phyloP scores from a whole-genome alignment of 2,888 invertebrate genomes.

The Zonitis immaculata region DNA sequence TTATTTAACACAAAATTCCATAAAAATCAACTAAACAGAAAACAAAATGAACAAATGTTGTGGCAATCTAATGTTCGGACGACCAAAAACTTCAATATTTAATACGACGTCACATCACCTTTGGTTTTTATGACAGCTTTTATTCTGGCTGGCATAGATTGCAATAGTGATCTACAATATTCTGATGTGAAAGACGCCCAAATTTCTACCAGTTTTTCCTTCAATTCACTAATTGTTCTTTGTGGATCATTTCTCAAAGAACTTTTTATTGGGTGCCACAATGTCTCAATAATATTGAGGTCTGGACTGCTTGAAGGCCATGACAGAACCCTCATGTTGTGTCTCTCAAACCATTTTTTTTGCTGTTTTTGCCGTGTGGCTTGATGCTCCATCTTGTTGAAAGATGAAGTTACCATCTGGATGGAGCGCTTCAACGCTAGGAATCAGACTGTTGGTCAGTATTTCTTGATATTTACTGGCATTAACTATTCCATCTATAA shows the following conservation, averaged over 20 bases:
- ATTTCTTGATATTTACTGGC: conserved; percentile 8
- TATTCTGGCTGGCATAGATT: background rate
- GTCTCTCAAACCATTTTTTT: background rate
- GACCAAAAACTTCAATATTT: too few species aligned
- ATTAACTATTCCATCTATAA: conserved; percentile 9
- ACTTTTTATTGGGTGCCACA: background rate
- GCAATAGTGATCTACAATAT: background rate
- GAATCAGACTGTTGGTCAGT: conserved; percentile 4
- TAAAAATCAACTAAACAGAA: too few species aligned
- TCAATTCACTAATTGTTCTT: background rate
- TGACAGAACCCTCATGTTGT: background rate
- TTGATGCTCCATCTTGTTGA: background rate
- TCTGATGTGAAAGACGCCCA: background rate
- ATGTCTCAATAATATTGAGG: background rate
- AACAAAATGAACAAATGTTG: too few species aligned
- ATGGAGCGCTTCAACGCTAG: background rate
- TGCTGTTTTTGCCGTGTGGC: background rate
- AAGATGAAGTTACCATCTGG: background rate
- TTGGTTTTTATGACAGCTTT: too few species aligned
- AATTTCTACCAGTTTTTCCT: background rate
- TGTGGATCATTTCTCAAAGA: background rate
- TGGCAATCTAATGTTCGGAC: too few species aligned
- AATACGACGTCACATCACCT: too few species aligned
- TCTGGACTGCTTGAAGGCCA: background rate
- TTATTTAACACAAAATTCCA: too few species aligned